Conservation (phyloP, 1,140 invertebrate genomes). For the Onthophagus taurus region DNA sequence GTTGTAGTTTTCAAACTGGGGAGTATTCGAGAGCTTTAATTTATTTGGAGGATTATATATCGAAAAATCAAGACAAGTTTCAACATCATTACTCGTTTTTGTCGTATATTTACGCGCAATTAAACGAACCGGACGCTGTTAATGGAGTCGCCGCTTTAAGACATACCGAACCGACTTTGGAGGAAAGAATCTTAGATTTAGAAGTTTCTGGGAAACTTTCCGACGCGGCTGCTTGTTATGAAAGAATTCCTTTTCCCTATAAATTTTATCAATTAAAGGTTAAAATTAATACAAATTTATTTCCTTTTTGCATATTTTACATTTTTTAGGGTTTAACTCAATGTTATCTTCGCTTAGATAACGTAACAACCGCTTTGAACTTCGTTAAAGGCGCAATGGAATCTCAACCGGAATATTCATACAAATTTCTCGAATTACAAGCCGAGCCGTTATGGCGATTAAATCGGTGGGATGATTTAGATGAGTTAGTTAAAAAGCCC, state of each 20-base stretch:
- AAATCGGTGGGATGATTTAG: slow-evolving; percentile 67
- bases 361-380: slow-evolving; percentile 63
- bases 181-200: slow-evolving; percentile 61
- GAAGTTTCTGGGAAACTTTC: slow-evolving; percentile 61
- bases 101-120: slow-evolving; percentile 55
- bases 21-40: slow-evolving; percentile 64
- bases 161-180: slow-evolving; percentile 54
- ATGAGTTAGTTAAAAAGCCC: slow-evolving; percentile 47
- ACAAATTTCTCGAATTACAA: slow-evolving; percentile 49
- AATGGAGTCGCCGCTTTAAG: slow-evolving; percentile 56
- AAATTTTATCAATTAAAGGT: slow-evolving; percentile 47
- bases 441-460: slow-evolving; percentile 85
- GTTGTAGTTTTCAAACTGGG: slow-evolving; percentile 59
- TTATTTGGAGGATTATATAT: slow-evolving; percentile 64
- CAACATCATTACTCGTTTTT: slow-evolving; percentile 1
- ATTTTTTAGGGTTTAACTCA: slow-evolving; percentile 58
- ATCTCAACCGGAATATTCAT: slow-evolving; percentile 37
- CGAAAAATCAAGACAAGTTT: slow-evolving; percentile 44
- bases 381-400: slow-evolving; percentile 49
- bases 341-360: slow-evolving; percentile 64
- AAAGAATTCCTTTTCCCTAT: slow-evolving; percentile 51
- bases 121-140: slow-evolving; percentile 69
- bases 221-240: slow-evolving; percentile 68
- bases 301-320: no score
- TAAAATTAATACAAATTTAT: slow-evolving; percentile 9